Evolutionary conservation across 2,113 vertebrate species (phyloP), one percentile per base, ranked within the genome.

Genomic region (Callionymus lyra): DNA sequence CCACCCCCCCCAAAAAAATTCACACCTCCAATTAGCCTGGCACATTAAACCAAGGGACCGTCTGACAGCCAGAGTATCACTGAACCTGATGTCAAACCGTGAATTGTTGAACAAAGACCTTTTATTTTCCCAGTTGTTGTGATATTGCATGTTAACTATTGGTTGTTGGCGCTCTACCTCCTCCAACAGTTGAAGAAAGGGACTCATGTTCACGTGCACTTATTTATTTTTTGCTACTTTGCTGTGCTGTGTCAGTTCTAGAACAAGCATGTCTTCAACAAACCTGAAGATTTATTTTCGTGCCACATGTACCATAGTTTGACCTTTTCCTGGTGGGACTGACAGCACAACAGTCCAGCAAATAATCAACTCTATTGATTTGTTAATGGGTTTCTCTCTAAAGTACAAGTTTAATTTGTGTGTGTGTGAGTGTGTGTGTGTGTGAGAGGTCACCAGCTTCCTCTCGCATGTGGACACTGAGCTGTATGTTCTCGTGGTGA

Each of bases 131-230:
- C 16, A 50, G 56, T 31, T 62, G 53, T 59, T 44, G 51, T 44
- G 41, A 57, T 46, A 66, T 44, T 13, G 6, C 47, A 31, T 51
- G 51, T 53, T 38, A 66, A 63, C 48, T 47, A 47, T 80, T 63
- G 50, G 57, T 57, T 65, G 50, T 66, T 59, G 63, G 72, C 59
- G 60, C 62, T 69, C 73, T 81, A 80, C 78, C 80, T 80, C 80
- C 58, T 72, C 50, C 45, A 48, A 52, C 43, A 61, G 59, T 68
- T 76, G 46, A 70, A 64, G 45, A 80, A 81, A 84, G 82, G 82
- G 82, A 84, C 70, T 74, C 50, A 27, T 64, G 44, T 62, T 59
- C 67, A 65, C 75, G 78, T 76, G 71, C 66, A 73, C 65, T 70
- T 77, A 57, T 44, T 64, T 41, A 34, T 47, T 6, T 52, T 21